A percentile compares a stretch with the other conserved stretches of the same genome.
Conservation (phyloP, 1,140 invertebrate species). For the Limonius californicus region DNA sequence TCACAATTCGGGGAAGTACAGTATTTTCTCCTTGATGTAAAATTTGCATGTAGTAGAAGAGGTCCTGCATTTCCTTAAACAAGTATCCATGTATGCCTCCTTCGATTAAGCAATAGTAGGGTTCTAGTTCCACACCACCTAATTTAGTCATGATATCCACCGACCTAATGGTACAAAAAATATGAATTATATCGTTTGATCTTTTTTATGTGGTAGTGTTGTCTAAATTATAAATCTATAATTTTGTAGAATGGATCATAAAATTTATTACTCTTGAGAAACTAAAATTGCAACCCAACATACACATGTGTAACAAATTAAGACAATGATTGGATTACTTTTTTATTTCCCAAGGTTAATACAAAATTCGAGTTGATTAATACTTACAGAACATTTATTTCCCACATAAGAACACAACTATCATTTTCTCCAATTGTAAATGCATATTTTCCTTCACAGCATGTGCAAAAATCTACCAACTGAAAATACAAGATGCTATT, state of each 20-base stretch:
- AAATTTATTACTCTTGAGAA: too few species aligned
- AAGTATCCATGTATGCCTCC: slow-evolving; percentile 58
- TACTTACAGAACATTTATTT: slow-evolving; percentile 54
- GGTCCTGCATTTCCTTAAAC: slow-evolving; percentile 64
- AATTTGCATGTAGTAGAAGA: slow-evolving; percentile 72
- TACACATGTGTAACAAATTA: too few species aligned
- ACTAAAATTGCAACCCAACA: too few species aligned
- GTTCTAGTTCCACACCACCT: slow-evolving; percentile 54
- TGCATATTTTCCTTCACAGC: slow-evolving; percentile 49
- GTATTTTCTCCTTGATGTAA: slow-evolving; percentile 64
- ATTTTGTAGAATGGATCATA: too few species aligned
- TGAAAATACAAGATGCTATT: slow-evolving; percentile 31
- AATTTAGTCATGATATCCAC: slow-evolving; percentile 51
- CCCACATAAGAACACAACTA: slow-evolving; percentile 57
- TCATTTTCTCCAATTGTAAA: slow-evolving; percentile 59
- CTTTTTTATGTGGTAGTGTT: too few species aligned
- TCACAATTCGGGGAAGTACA: slow-evolving; percentile 53
- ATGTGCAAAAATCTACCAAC: slow-evolving; percentile 45
- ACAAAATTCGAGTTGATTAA: too few species aligned
- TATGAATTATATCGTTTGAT: too few species aligned
- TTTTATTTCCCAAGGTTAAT: too few species aligned
- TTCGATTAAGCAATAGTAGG: slow-evolving; percentile 57
- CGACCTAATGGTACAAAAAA: slow-evolving; percentile 44
- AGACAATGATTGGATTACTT: too few species aligned
- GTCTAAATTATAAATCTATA: too few species aligned